phyloP scores from a whole-genome alignment of 2,113 vertebrate genomes.

The Pao palembangensis region DNA sequence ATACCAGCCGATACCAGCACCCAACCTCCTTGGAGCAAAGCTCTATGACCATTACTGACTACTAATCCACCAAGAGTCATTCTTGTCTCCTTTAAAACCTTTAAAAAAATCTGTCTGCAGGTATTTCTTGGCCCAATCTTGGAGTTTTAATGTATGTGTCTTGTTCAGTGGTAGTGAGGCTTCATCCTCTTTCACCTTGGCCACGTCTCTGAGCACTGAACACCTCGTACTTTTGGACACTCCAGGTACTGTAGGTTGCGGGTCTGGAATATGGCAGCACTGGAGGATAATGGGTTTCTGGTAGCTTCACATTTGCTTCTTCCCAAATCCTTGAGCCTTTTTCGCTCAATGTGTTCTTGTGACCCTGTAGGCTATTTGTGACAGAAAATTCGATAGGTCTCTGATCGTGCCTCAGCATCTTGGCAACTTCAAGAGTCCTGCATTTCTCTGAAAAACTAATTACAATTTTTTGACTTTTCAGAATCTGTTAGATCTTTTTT shows the following conservation, averaged over 20 bases:
- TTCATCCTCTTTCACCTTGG: no score
- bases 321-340: neutral
- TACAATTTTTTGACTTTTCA: neutral
- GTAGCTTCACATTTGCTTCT: neutral
- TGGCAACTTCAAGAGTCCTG: neutral
- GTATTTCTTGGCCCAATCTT: no score
- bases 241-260: neutral
- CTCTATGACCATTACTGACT: no score
- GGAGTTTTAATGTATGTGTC: no score
- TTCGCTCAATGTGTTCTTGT: neutral
- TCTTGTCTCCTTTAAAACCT: no score
- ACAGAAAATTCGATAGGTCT: neutral
- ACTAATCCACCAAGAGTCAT: no score
- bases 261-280: neutral
- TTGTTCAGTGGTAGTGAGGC: no score
- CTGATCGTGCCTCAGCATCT: neutral
- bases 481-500: neutral
- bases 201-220: no score
- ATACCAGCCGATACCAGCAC: no score
- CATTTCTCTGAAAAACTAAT: neutral
- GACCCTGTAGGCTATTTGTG: neutral
- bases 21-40: no score
- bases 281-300: neutral
- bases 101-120: no score
- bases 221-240: neutral